A percentile compares a stretch with the other conserved stretches of the same genome.
phyloP scores from a whole-genome alignment of 92 coral and sea anemone genomes.

The Paramuricea clavata region DNA sequence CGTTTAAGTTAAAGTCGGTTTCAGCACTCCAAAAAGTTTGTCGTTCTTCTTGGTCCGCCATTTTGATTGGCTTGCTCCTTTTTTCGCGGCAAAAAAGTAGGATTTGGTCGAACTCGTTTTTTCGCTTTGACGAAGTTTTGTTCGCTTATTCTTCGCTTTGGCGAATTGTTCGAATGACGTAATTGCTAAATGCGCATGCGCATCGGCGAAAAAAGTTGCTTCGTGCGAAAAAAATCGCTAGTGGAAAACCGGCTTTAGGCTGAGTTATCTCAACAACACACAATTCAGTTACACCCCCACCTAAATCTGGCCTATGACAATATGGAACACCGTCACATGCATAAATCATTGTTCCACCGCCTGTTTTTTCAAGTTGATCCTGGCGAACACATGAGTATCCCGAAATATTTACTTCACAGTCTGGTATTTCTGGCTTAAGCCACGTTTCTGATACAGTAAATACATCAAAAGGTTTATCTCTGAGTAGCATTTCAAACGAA shows the following conservation, averaged over 20 bases:
- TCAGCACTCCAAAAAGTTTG: background rate
- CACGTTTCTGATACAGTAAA: background rate
- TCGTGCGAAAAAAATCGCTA: background rate
- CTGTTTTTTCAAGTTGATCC: background rate
- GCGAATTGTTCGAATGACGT: too few relatives aligned
- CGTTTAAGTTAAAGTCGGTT: background rate
- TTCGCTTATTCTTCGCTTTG: too few relatives aligned
- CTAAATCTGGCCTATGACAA: too few relatives aligned
- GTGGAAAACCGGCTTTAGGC: conserved; percentile 10
- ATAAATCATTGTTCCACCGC: conserved; percentile 11
- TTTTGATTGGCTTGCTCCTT: background rate
- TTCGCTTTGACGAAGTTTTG: background rate
- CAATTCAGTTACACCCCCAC: too few relatives aligned
- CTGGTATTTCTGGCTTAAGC: conserved; percentile 17
- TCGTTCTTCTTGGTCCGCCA: background rate
- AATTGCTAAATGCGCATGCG: conserved; percentile 4
- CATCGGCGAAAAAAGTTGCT: conserved; percentile 13
- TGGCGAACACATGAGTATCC: conserved; percentile 2
- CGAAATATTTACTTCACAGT: conserved; percentile 17
- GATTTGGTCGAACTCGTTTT: conserved; percentile 10
- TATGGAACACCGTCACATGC: background rate
- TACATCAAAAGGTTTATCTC: conserved; percentile 9
- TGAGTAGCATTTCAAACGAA: background rate
- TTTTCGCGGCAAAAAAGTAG: conserved; percentile 11
- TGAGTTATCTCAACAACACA: background rate